These are phyloP conservation scores for Agelas oroides DNA, from an alignment of 37 sponge, comb jelly and placozoan species.

Conservation along the genomic window DNA sequence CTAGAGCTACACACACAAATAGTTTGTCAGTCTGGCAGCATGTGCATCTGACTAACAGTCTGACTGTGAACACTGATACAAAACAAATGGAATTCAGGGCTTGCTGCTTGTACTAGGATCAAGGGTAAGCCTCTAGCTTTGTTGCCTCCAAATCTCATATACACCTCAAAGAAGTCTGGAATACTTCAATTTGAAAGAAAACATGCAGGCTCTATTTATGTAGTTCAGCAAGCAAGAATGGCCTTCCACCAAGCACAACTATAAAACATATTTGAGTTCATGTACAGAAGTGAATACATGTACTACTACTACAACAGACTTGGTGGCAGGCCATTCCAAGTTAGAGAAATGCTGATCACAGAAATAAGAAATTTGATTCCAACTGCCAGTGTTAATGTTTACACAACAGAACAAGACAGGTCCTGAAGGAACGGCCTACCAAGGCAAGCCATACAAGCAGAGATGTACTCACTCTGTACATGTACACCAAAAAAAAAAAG, in stretches of 20 bases:
- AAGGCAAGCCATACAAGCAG: not conserved
- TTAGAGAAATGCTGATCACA: not conserved
- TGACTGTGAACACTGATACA: not conserved
- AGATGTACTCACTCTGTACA: no score
- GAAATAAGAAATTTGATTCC: not conserved
- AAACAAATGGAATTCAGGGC: no score
- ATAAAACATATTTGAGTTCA: not conserved
- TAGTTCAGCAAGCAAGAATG: not conserved
- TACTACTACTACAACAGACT: not conserved
- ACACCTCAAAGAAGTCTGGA: no score
- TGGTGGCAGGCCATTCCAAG: conserved; percentile 20
- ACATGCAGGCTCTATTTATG: no score
- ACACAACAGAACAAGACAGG: not conserved
- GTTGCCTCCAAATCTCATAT: no score
- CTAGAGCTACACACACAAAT: no score
- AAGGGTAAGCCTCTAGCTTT: no score
- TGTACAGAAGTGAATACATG: not conserved
- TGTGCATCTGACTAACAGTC: no score
- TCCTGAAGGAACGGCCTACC: conserved; percentile 5
- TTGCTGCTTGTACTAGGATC: no score
- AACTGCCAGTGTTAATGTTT: not conserved
- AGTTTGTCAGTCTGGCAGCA: no score
- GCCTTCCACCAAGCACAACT: not conserved
- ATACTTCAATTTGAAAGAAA: no score
- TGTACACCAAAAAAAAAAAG: no score